Percentiles rank a stretch among this genome's conserved stretches.
Conservation (phyloP, 1,140 invertebrate species). For the Apocrypta bakeri region DNA sequence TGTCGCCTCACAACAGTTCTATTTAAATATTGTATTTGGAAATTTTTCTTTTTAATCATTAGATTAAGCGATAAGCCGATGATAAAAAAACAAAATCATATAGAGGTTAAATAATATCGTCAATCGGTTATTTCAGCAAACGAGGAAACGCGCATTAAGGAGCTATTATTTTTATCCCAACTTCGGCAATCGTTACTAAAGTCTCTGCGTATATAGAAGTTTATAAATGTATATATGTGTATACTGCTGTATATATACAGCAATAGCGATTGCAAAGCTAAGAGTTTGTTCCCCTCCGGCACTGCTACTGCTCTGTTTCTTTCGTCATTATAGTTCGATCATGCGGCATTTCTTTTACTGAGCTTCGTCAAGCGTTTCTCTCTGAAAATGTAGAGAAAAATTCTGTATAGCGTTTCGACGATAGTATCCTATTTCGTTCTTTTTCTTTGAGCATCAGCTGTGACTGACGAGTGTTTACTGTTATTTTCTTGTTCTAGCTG, state of each 20-base stretch:
- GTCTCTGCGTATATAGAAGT: not conserved
- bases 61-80: too few relatives aligned
- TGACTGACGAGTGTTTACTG: not conserved
- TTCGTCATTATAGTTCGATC: constrained; percentile 2
- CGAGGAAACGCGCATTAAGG: not conserved
- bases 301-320: not conserved
- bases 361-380: constrained; percentile 1
- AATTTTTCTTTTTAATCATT: not conserved
- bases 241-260: too few relatives aligned
- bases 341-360: not conserved
- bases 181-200: not conserved
- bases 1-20: not conserved
- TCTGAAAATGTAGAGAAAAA: not conserved
- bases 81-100: not conserved
- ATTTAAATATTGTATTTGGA: not conserved
- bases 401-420: not conserved
- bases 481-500: not conserved
- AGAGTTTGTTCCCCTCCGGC: not conserved
- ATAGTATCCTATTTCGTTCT: too few relatives aligned
- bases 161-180: not conserved
- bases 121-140: not conserved
- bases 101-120: not conserved
- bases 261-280: not conserved
- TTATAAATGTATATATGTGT: too few relatives aligned
- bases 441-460: too few relatives aligned